A percentile compares a stretch with the other conserved stretches of the same genome.
phyloP scores from a whole-genome alignment of 2,113 vertebrate genomes.

The Eupsittula cactorum region DNA sequence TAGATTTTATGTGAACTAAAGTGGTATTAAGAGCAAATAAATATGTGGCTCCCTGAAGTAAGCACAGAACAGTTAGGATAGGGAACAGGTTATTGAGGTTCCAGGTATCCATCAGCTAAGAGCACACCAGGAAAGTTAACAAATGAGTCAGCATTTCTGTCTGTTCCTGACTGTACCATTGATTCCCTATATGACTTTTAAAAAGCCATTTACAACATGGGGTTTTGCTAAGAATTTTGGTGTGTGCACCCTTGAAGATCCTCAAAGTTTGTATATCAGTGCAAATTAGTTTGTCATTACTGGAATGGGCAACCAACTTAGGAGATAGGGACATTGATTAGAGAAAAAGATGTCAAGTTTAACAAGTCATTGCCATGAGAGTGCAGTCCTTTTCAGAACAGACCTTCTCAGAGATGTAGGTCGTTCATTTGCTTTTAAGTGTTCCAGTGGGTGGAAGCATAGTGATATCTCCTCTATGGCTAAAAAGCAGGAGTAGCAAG shows the following conservation, averaged over 20 bases:
- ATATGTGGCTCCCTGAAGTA: neutral
- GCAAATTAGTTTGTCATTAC: neutral
- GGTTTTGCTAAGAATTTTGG: neutral
- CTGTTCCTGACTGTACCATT: neutral
- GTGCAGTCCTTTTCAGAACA: neutral
- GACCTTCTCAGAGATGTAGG: neutral
- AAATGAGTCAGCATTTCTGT: neutral
- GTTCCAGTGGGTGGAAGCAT: accelerated
- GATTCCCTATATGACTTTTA: neutral
- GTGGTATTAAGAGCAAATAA: neutral
- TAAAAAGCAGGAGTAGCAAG: neutral
- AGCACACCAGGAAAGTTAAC: neutral
- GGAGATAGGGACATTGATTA: neutral
- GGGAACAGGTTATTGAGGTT: neutral
- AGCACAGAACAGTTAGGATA: neutral
- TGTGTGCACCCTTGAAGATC: neutral
- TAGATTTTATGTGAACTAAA: neutral
- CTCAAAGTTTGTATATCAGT: neutral
- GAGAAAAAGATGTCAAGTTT: neutral
- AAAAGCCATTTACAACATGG: neutral
- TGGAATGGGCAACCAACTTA: neutral
- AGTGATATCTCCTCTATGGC: neutral
- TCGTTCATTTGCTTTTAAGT: neutral
- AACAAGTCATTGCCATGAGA: neutral
- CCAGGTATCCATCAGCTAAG: neutral